Percentiles rank a stretch among this genome's conserved stretches.
Conservation (phyloP, 2,113 vertebrate species). For the Tiliqua scincoides region DNA sequence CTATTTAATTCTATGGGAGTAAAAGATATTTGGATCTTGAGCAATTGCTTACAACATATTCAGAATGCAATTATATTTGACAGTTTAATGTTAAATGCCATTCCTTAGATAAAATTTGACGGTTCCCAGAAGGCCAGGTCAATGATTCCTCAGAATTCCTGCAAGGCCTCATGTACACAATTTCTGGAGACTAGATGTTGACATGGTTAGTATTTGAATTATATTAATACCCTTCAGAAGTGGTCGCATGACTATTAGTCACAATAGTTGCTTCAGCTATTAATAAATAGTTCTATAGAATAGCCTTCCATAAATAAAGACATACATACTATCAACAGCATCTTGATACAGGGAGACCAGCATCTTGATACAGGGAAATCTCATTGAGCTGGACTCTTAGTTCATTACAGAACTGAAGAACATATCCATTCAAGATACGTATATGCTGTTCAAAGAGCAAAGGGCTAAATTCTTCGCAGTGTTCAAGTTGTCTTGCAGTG, state of each 20-base stretch:
- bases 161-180: neutral
- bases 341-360: neutral
- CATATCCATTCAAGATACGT: neutral
- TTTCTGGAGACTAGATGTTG: neutral
- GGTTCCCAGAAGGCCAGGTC: neutral
- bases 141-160: neutral
- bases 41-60: neutral
- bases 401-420: neutral
- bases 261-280: neutral
- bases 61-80: slow-evolving; percentile 4
- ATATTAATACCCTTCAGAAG: neutral
- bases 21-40: neutral
- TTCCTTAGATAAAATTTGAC: slow-evolving; percentile 4
- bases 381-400: neutral
- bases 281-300: neutral
- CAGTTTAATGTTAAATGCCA: slow-evolving; percentile 1
- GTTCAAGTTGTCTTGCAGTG: neutral
- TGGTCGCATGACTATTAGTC: neutral
- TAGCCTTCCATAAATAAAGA: neutral
- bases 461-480: neutral
- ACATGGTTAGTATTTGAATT: neutral
- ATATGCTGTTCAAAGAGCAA: neutral
- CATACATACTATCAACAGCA: neutral
- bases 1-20: neutral
- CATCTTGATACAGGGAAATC: neutral